Conservation (phyloP, 2,113 vertebrate species). For the Rynchops niger region DNA sequence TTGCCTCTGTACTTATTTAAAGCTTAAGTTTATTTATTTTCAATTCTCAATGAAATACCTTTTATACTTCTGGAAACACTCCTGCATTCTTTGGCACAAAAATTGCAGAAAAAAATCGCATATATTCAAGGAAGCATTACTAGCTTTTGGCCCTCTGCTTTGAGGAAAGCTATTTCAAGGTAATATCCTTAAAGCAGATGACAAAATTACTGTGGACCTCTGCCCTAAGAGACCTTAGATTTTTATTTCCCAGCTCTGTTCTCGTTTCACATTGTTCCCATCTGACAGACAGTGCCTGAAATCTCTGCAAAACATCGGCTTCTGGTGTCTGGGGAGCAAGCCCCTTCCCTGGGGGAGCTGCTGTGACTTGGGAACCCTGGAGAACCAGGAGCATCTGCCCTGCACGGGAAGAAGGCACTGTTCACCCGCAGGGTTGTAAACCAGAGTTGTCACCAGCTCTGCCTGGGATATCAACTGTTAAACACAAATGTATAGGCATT, state of each 20-base stretch:
- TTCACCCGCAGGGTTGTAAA: neutral
- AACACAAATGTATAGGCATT: neutral
- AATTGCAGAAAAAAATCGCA: neutral
- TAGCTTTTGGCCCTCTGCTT: neutral
- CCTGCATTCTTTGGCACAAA: neutral
- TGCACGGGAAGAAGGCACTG: neutral
- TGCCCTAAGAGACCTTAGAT: neutral
- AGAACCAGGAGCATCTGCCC: neutral
- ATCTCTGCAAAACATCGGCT: neutral
- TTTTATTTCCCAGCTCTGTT: neutral
- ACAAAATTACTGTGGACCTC: neutral
- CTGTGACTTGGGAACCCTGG: neutral
- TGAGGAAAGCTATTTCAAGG: neutral
- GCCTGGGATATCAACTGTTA: neutral
- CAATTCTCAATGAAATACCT: neutral
- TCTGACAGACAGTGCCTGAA: neutral
- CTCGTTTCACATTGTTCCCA: neutral
- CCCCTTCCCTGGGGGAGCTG: accelerated
- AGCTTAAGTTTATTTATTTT: neutral
- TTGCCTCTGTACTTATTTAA: neutral
- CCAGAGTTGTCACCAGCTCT: neutral
- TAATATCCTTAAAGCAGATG: neutral
- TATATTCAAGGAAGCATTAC: neutral
- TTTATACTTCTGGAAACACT: neutral
- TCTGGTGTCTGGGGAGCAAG: neutral